Percentiles rank a stretch among this genome's conserved stretches.
Evolutionary conservation across 2,888 invertebrate species (phyloP).

Genomic region (Drosophila crucigera): DNA sequence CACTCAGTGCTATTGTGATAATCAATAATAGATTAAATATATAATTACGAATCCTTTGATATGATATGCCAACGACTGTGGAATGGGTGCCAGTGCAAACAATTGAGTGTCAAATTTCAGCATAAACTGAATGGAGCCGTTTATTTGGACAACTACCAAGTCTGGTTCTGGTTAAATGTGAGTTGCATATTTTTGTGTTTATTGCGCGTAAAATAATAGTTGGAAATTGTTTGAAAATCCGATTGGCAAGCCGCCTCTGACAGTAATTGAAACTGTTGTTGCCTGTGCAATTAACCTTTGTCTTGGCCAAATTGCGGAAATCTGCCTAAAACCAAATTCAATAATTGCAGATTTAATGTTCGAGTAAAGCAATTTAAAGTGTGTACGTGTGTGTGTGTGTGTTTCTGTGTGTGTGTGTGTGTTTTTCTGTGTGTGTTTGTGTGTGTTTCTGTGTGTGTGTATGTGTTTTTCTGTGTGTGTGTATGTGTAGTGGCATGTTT

Average conservation of each 20-base stretch:
- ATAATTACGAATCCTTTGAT: conserved; percentile 11
- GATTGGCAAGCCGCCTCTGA: conserved; percentile 1
- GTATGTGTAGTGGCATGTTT: not conserved
- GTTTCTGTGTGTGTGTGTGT: not conserved
- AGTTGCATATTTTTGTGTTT: not conserved
- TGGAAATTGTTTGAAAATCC: conserved; percentile 8
- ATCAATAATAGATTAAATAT: not conserved
- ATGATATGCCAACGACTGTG: not conserved
- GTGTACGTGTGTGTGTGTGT: not conserved
- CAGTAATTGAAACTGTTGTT: conserved; percentile 23
- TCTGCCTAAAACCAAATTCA: conserved; percentile 47
- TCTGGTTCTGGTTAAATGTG: not conserved
- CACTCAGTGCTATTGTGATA: not conserved
- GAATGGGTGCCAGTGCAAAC: conserved; percentile 1
- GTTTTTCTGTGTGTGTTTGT: conserved; percentile 7
- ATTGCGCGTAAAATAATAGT: conserved; percentile 10
- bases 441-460: not conserved
- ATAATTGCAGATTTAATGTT: conserved; percentile 39
- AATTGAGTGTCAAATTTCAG: not conserved
- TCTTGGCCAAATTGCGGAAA: conserved; percentile 10
- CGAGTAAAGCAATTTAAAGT: conserved; percentile 42
- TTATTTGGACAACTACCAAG: not conserved
- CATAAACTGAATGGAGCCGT: not conserved
- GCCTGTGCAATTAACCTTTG: conserved; percentile 24
- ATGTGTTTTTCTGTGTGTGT: conserved; percentile 9